phyloP scores from a whole-genome alignment of 2,797 vertebrate genomes.

The Bovichtus variegatus region DNA sequence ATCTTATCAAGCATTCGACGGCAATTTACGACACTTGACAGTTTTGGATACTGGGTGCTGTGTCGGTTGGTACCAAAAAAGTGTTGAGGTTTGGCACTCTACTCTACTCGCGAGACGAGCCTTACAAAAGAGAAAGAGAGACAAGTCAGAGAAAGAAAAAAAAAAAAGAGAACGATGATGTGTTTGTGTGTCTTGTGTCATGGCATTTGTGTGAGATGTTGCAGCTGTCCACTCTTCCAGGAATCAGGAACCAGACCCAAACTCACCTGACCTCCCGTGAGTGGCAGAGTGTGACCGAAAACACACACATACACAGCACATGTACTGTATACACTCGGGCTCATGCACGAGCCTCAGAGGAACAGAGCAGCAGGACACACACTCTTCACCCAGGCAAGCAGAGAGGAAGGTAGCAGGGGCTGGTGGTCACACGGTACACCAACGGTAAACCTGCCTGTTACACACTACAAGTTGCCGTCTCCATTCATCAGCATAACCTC shows the following conservation, averaged over 20 bases:
- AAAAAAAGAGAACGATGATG: conserved; percentile 17
- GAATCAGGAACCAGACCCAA: conserved; percentile 81
- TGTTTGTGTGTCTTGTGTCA: conserved; percentile 29
- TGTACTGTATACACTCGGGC: background rate
- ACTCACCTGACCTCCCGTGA: conserved; percentile 77
- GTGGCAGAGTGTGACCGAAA: conserved; percentile 70
- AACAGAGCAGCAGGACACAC: conserved; percentile 78
- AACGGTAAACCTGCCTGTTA: conserved; percentile 73
- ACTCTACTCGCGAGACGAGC: background rate
- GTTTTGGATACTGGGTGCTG: background rate
- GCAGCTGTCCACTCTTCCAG: conserved; percentile 80
- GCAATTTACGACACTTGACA: background rate
- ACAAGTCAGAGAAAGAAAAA: conserved; percentile 9
- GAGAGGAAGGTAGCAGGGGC: conserved; percentile 83
- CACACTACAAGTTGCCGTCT: conserved; percentile 33
- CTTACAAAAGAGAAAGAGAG: background rate
- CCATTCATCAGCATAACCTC: conserved; percentile 39
- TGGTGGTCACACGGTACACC: conserved; percentile 73
- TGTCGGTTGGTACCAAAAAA: background rate
- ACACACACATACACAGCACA: conserved; percentile 11
- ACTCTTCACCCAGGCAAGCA: conserved; percentile 72
- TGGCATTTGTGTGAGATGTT: conserved; percentile 65
- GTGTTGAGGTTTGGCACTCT: background rate
- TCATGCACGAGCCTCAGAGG: conserved; percentile 49
- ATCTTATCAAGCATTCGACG: too few species aligned